Percentiles rank a stretch among this genome's conserved stretches.
Evolutionary conservation across 2,113 vertebrate genomes (phyloP).

Genomic region (Nycticebus coucang): DNA sequence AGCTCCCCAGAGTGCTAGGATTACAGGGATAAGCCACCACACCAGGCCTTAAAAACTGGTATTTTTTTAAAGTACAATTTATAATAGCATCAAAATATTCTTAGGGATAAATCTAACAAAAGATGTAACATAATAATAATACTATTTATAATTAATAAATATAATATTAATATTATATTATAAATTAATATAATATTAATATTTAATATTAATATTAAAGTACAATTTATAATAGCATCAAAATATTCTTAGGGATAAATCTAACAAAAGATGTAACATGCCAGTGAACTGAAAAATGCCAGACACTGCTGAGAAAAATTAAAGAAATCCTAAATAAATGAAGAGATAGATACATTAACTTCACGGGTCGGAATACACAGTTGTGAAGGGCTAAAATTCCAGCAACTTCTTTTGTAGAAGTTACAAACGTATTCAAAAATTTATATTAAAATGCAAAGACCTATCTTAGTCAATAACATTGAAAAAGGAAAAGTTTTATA

Average conservation of each 20-base stretch:
- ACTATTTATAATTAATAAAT: too few relatives aligned
- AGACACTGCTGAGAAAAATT: background rate
- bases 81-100: constrained; percentile 9
- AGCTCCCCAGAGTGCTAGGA: too few relatives aligned
- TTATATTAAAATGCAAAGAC: background rate
- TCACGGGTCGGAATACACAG: background rate
- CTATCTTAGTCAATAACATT: background rate
- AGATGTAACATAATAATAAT: background rate
- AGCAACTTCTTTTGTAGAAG: background rate
- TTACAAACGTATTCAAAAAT: background rate
- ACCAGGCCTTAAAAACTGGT: too few relatives aligned
- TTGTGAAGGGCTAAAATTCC: background rate
- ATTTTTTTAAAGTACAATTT: background rate
- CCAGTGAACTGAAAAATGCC: background rate
- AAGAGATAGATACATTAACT: background rate
- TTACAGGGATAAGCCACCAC: too few relatives aligned
- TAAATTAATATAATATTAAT: too few relatives aligned
- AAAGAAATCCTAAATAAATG: background rate
- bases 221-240: background rate
- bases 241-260: constrained; percentile 26
- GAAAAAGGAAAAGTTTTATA: background rate
- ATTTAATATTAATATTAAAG: too few relatives aligned
- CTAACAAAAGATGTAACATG: background rate
- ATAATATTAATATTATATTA: too few relatives aligned
- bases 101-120: constrained; percentile 15